These are phyloP conservation scores for Coenobita brevimanus DNA, from an alignment of 1,140 invertebrate species.

Conservation along the genomic window DNA sequence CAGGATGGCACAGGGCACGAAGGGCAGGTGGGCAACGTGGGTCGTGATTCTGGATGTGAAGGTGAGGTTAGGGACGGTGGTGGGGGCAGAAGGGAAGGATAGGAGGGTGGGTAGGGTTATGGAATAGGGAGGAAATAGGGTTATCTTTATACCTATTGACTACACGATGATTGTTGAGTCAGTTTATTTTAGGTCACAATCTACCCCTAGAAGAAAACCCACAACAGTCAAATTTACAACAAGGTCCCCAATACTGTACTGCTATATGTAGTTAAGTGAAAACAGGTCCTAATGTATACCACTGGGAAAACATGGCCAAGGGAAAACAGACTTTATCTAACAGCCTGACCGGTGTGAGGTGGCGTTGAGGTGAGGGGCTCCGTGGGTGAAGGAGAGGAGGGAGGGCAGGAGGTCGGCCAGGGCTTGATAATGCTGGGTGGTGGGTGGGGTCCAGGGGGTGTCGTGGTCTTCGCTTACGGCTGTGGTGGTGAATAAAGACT, in stretches of 20 bases:
- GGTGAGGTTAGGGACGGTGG: neutral
- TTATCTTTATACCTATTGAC: too few species aligned
- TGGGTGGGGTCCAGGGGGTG: neutral
- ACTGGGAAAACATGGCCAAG: neutral
- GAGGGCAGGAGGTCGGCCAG: neutral
- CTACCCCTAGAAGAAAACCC: too few species aligned
- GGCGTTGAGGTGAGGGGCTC: neutral
- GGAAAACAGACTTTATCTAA: too few species aligned
- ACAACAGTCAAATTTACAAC: too few species aligned
- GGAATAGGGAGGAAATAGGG: too few species aligned
- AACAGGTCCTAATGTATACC: neutral
- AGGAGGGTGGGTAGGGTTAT: too few species aligned
- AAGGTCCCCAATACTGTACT: too few species aligned
- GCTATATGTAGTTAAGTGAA: too few species aligned
- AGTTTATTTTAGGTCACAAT: too few species aligned
- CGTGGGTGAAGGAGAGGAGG: neutral
- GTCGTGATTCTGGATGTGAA: neutral
- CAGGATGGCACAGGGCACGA: conserved; percentile 34
- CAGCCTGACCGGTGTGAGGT: neutral
- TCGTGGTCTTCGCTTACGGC: neutral
- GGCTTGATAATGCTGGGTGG: neutral
- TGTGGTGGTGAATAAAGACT: conserved; percentile 14
- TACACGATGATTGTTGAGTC: too few species aligned
- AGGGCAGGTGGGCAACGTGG: conserved; percentile 18
- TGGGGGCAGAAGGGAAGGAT: neutral